Conservation (phyloP, 2,113 vertebrate species). For the Rhynchopsitta pachyrhyncha region DNA sequence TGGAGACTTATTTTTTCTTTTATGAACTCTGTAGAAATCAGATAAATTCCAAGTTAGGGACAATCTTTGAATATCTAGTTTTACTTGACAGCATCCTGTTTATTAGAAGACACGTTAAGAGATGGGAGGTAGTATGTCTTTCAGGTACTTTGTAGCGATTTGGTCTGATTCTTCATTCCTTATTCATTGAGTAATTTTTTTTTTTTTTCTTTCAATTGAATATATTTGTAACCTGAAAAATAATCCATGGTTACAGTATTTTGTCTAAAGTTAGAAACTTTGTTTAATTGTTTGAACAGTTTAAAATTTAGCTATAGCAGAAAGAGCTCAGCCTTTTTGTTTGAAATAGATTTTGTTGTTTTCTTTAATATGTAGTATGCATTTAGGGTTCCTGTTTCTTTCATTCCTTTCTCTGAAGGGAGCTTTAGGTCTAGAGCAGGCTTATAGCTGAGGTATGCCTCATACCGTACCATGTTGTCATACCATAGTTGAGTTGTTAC, state of each 20-base stretch:
- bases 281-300: background rate
- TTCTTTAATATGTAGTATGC: background rate
- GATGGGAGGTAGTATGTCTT: background rate
- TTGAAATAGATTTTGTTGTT: background rate
- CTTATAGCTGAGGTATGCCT: background rate
- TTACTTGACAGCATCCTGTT: background rate
- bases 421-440: background rate
- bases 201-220: background rate
- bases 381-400: background rate
- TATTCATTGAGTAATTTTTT: background rate
- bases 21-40: background rate
- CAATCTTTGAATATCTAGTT: background rate
- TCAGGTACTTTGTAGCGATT: background rate
- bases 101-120: background rate
- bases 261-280: background rate
- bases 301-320: background rate
- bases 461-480: background rate
- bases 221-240: background rate
- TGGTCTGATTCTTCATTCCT: background rate
- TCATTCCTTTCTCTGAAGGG: background rate
- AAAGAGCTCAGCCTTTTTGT: background rate
- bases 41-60: background rate
- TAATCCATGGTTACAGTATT: background rate
- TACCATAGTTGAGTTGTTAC: background rate
- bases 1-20: background rate